phyloP scores from a whole-genome alignment of 2,888 invertebrate species.

The Amiota communis region DNA sequence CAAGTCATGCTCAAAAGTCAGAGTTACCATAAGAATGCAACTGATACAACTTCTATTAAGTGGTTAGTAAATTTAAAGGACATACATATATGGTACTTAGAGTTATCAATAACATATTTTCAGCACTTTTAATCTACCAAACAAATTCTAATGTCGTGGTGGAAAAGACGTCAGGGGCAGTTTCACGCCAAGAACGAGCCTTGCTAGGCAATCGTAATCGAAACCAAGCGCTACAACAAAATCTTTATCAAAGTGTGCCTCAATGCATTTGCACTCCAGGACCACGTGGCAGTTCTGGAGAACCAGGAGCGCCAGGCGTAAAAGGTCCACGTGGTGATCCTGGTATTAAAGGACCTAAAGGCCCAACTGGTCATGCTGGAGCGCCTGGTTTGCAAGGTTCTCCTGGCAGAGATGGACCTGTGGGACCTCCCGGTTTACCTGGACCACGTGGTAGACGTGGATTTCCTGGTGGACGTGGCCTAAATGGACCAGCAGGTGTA shows the following conservation, averaged over 20 bases:
- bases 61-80: background rate
- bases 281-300: background rate
- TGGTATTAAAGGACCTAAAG: constrained; percentile 12
- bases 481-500: constrained; percentile 34
- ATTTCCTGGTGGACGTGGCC: constrained; percentile 34
- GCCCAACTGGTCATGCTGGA: constrained; percentile 1
- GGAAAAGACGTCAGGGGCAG: background rate
- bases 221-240: background rate
- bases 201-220: constrained; percentile 16
- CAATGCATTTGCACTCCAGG: constrained; percentile 24
- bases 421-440: constrained; percentile 16
- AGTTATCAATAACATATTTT: too few relatives aligned
- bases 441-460: constrained; percentile 41
- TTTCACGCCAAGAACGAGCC: background rate
- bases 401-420: constrained; percentile 6
- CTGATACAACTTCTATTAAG: background rate
- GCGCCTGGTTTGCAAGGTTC: background rate
- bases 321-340: constrained; percentile 22
- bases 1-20: background rate
- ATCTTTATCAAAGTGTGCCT: constrained; percentile 13
- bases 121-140: background rate
- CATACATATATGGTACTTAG: too few relatives aligned
- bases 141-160: background rate
- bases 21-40: constrained; percentile 8
- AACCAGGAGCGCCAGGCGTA: background rate